Conservation (phyloP, 2,888 invertebrate genomes). For the Oscheius onirici region DNA sequence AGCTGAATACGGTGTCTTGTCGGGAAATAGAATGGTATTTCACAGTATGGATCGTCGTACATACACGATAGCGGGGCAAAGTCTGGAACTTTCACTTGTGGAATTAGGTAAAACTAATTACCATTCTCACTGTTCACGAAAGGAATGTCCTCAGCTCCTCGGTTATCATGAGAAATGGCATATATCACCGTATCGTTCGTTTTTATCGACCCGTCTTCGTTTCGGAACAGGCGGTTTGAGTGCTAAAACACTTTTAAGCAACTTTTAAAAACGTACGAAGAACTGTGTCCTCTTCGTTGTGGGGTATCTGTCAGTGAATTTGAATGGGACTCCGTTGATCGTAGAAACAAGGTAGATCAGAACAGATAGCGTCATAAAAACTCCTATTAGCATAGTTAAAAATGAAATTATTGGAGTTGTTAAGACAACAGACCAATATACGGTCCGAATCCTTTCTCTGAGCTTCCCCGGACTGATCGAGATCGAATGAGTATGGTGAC, state of each 20-base stretch:
- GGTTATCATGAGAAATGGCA: slow-evolving; percentile 57
- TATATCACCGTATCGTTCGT: slow-evolving; percentile 47
- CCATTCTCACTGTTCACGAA: slow-evolving; percentile 50
- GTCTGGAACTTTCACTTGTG: neutral
- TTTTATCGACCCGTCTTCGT: slow-evolving; percentile 38
- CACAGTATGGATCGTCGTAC: slow-evolving; percentile 53
- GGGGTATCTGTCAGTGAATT: slow-evolving; percentile 51
- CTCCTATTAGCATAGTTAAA: slow-evolving; percentile 38
- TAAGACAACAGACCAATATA: slow-evolving; percentile 5
- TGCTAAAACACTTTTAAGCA: slow-evolving; percentile 53
- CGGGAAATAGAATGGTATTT: slow-evolving; percentile 58
- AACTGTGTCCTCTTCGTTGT: slow-evolving; percentile 59
- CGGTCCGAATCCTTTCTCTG: slow-evolving; percentile 5
- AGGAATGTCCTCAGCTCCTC: slow-evolving; percentile 61
- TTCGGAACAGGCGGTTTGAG: slow-evolving; percentile 47
- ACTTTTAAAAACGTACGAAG: slow-evolving; percentile 48
- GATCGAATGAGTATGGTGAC: slow-evolving; percentile 30
- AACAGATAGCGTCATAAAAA: slow-evolving; percentile 39
- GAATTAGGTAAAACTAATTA: neutral
- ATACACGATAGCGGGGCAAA: slow-evolving; percentile 31
- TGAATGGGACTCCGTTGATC: slow-evolving; percentile 45
- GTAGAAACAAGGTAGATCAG: slow-evolving; percentile 44
- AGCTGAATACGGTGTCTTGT: slow-evolving; percentile 45
- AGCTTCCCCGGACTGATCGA: slow-evolving; percentile 17
- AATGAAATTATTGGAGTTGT: neutral